Evolutionary conservation across 2,113 vertebrate species (phyloP).

Genomic region (Ceratotherium simum): DNA sequence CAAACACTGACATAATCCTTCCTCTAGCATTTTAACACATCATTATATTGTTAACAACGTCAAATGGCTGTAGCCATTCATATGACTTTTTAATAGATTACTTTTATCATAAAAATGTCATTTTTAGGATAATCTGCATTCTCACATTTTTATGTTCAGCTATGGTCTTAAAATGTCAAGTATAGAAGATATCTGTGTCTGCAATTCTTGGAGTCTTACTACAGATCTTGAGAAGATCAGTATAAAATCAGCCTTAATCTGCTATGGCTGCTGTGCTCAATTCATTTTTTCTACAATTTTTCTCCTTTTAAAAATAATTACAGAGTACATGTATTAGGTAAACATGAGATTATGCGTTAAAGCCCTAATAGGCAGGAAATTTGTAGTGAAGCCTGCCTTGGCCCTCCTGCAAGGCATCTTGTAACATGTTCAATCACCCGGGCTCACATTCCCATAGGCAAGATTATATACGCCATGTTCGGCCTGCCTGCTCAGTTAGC

Average conservation of each 20-base stretch:
- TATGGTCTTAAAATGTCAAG: constrained; percentile 73
- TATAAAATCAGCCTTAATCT: constrained; percentile 50
- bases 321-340: neutral
- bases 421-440: neutral
- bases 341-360: constrained; percentile 7
- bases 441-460: neutral
- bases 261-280: neutral
- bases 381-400: neutral
- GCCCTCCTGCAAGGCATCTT: neutral
- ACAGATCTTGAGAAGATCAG: constrained; percentile 51
- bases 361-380: neutral
- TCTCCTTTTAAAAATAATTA: constrained; percentile 67
- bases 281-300: neutral
- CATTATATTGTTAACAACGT: constrained; percentile 81
- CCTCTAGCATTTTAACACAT: constrained; percentile 82
- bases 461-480: neutral
- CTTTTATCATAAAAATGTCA: constrained; percentile 80
- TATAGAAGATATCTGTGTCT: constrained; percentile 47
- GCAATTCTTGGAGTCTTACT: constrained; percentile 52
- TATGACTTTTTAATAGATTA: constrained; percentile 81
- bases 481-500: neutral
- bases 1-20: constrained; percentile 82
- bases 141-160: constrained; percentile 75
- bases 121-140: constrained; percentile 78
- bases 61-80: constrained; percentile 72